Evolutionary conservation across 2,888 invertebrate species (phyloP).

Genomic region (Piscicola geometra): DNA sequence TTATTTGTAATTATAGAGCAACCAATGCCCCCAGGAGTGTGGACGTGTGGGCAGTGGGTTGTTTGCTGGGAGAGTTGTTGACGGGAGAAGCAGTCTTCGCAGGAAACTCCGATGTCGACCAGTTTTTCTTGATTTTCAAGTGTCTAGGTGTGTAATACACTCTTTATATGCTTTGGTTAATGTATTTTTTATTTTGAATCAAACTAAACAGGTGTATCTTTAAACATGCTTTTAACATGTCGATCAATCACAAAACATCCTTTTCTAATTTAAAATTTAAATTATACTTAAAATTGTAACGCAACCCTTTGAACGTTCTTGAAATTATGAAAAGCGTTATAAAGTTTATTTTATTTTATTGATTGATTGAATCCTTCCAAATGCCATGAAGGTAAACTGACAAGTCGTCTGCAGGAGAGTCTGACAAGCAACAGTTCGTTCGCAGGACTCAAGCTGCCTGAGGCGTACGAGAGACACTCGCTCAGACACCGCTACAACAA

Average conservation of each 20-base stretch:
- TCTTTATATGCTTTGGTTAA: too few relatives aligned
- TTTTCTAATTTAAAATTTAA: too few relatives aligned
- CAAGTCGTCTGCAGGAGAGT: constrained; percentile 53
- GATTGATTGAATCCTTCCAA: too few relatives aligned
- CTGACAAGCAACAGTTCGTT: constrained; percentile 55
- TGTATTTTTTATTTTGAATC: too few relatives aligned
- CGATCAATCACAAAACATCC: too few relatives aligned
- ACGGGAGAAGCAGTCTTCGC: constrained; percentile 80
- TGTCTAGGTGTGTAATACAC: constrained; percentile 65
- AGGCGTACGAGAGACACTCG: constrained; percentile 51
- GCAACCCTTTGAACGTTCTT: too few relatives aligned
- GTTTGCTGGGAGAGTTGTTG: constrained; percentile 77
- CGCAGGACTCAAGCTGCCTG: constrained; percentile 54
- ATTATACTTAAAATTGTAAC: too few relatives aligned
- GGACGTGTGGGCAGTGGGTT: constrained; percentile 83
- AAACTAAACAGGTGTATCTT: too few relatives aligned
- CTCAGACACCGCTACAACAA: constrained; percentile 44
- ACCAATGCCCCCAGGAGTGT: constrained; percentile 58
- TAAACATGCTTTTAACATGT: too few relatives aligned
- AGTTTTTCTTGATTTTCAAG: constrained; percentile 74
- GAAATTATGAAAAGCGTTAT: too few relatives aligned
- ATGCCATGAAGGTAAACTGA: constrained; percentile 50
- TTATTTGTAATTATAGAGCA: too few relatives aligned
- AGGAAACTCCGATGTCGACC: constrained; percentile 83
- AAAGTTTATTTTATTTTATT: too few relatives aligned